Conservation (phyloP, 2,113 vertebrate species). For the Poeciliopsis turrubarensis region DNA sequence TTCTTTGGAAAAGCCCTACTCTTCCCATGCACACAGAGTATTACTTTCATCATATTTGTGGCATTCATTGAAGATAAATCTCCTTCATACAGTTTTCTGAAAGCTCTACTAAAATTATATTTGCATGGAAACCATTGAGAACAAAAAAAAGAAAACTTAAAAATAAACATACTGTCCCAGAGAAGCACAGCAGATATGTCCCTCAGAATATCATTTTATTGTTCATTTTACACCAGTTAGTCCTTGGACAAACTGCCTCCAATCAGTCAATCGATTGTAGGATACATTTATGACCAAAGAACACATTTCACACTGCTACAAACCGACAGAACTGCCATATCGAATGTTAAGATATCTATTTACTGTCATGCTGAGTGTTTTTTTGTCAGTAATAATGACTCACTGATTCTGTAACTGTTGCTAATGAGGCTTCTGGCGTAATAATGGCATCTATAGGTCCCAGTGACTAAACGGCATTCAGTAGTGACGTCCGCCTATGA, state of each 20-base stretch:
- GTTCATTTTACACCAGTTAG: conserved; percentile 79
- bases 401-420: conserved; percentile 78
- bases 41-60: neutral
- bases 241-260: conserved; percentile 71
- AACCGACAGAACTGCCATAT: conserved; percentile 81
- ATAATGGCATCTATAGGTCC: conserved; percentile 77
- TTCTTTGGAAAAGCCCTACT: neutral
- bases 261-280: conserved; percentile 73
- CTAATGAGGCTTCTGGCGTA: conserved; percentile 79
- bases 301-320: conserved; percentile 82
- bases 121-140: too few species aligned
- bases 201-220: conserved; percentile 81
- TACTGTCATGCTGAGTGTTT: conserved; percentile 83
- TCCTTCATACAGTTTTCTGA: neutral
- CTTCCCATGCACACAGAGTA: neutral
- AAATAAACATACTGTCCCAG: neutral
- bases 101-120: neutral
- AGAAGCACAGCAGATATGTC: conserved; percentile 47
- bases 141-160: neutral
- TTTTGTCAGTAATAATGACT: conserved; percentile 75
- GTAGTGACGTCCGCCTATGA: conserved; percentile 70
- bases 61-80: neutral
- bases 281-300: conserved; percentile 82
- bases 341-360: conserved; percentile 81
- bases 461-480: conserved; percentile 72